Conservation (phyloP, 2,797 vertebrate species). For the Rhinella marina region DNA sequence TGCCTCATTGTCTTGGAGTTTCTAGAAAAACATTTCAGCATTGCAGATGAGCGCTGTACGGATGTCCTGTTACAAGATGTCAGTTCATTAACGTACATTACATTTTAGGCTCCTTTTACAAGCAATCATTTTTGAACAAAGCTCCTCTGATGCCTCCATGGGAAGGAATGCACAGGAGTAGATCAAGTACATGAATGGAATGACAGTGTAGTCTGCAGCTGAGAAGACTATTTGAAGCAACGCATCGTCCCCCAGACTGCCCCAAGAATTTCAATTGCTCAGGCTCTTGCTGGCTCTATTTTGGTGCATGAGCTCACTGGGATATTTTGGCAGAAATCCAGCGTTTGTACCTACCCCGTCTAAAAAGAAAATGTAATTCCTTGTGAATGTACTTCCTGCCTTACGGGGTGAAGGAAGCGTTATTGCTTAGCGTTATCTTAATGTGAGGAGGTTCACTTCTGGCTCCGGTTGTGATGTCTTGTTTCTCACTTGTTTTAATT, state of each 20-base stretch:
- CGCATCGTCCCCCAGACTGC: constrained; percentile 2
- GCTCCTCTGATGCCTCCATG: constrained; percentile 17
- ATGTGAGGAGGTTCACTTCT: constrained; percentile 41
- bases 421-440: neutral
- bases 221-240: constrained; percentile 17
- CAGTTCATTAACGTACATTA: neutral
- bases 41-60: neutral
- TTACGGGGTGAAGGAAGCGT: constrained; percentile 14
- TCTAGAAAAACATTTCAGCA: neutral
- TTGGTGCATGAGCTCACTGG: constrained; percentile 36
- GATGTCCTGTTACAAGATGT: neutral
- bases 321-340: constrained; percentile 42
- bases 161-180: constrained; percentile 21
- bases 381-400: constrained; percentile 34
- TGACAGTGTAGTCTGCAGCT: neutral
- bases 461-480: constrained; percentile 17
- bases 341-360: constrained; percentile 7
- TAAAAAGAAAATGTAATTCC: neutral
- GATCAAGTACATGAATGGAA: constrained; percentile 35
- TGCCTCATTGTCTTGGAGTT: neutral
- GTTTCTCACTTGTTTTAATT: constrained; percentile 37
- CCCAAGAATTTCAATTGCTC: constrained; percentile 47
- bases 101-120: neutral
- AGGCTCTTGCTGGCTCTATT: constrained; percentile 5
- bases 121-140: constrained; percentile 4